A percentile compares a stretch with the other conserved stretches of the same genome.
Conservation (phyloP, 1,140 invertebrate species). For the Drosophila tristis region DNA sequence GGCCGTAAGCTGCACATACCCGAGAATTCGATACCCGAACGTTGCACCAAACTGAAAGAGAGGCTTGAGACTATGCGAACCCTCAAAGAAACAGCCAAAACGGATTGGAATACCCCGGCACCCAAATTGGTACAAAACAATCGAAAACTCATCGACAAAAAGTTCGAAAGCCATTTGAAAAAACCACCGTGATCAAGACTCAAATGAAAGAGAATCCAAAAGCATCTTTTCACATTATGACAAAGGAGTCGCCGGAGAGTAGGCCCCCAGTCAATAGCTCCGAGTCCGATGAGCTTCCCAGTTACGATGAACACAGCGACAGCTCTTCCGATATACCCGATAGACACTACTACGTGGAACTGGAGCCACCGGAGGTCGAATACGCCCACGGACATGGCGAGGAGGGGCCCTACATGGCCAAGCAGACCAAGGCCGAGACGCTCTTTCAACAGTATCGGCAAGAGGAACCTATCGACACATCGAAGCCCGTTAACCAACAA, state of each 20-base stretch:
- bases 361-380: constrained; percentile 32
- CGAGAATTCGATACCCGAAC: neutral
- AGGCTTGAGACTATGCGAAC: neutral
- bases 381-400: constrained; percentile 51
- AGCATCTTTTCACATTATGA: neutral
- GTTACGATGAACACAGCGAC: constrained; percentile 36
- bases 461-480: neutral
- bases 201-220: neutral
- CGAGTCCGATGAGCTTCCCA: constrained; percentile 19
- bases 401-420: constrained; percentile 43
- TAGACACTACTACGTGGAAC: constrained; percentile 58
- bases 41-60: neutral
- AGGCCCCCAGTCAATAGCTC: constrained; percentile 1
- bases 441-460: constrained; percentile 10
- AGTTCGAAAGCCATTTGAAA: neutral
- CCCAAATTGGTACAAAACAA: constrained; percentile 15
- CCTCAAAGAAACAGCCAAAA: neutral
- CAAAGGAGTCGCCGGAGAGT: no score
- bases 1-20: neutral
- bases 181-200: neutral
- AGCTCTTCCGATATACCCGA: constrained; percentile 58
- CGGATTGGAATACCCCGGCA: no score
- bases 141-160: constrained; percentile 10
- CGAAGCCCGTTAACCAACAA: neutral
- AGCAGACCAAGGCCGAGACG: constrained; percentile 7